Evolutionary conservation across 1,140 invertebrate species (phyloP).

Genomic region (Metopolophium dirhodum): DNA sequence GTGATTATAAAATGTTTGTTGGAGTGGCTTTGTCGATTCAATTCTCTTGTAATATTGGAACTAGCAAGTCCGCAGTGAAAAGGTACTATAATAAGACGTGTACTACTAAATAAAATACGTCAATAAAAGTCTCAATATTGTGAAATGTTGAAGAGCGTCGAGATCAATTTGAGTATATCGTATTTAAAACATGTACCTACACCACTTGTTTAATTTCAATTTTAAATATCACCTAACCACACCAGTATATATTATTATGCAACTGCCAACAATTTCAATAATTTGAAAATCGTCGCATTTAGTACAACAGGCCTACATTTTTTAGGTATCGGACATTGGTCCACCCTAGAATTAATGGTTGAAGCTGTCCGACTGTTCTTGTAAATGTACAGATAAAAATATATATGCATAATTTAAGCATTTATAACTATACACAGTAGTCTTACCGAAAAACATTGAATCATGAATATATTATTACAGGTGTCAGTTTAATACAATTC

Average conservation of each 20-base stretch:
- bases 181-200: too few species aligned
- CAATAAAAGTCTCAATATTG: neutral
- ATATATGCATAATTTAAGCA: too few species aligned
- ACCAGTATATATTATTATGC: neutral
- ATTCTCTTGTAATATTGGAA: too few species aligned
- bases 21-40: too few species aligned
- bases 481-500: too few species aligned
- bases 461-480: neutral
- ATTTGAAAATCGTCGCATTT: neutral
- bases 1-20: too few species aligned
- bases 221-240: neutral
- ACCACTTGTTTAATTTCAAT: neutral
- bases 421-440: too few species aligned
- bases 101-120: neutral
- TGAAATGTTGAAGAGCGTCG: neutral
- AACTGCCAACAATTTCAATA: neutral
- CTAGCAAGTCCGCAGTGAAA: too few species aligned
- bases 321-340: neutral
- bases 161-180: too few species aligned
- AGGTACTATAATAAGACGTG: too few species aligned
- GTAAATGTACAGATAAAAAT: neutral
- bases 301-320: neutral
- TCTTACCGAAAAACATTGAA: neutral
- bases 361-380: neutral
- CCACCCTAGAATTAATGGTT: neutral